Conservation (phyloP, 2,888 invertebrate genomes). For the Anoplius nigerrimus region DNA sequence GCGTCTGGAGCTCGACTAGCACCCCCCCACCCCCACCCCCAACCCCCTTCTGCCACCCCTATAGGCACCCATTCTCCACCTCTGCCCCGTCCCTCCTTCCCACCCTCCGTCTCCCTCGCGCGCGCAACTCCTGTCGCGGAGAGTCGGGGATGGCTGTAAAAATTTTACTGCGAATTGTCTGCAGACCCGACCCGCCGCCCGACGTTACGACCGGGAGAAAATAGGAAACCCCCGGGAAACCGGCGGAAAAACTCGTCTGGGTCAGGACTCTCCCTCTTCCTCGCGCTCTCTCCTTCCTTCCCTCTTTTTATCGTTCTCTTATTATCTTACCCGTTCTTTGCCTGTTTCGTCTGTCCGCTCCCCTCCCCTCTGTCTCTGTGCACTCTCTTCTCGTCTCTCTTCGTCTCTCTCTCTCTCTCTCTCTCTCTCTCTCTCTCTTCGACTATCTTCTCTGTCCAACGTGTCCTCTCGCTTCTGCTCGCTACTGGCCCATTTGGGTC, state of each 20-base stretch:
- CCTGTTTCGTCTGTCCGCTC: not conserved
- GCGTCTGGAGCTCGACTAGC: conserved; percentile 64
- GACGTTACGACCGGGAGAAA: conserved; percentile 71
- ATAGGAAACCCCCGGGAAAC: conserved; percentile 68
- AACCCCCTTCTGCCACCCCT: not conserved
- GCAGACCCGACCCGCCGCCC: conserved; percentile 67
- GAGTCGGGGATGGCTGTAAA: conserved; percentile 66
- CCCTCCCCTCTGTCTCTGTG: not conserved
- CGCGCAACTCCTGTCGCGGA: conserved; percentile 45
- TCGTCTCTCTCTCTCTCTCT: conserved; percentile 9
- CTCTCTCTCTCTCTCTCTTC: not conserved
- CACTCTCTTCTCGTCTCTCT: conserved; percentile 15
- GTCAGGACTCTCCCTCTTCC: conserved; percentile 56
- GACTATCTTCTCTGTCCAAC: not conserved
- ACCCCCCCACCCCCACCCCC: conserved; percentile 26
- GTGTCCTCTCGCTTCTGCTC: not conserved
- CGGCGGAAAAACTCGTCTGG: conserved; percentile 71
- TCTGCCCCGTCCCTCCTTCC: conserved; percentile 28
- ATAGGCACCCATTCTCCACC: conserved; percentile 19
- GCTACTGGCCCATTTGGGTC: conserved; percentile 54
- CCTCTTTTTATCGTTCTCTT: conserved; percentile 1
- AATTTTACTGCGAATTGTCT: conserved; percentile 76
- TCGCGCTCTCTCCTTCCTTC: conserved; percentile 1
- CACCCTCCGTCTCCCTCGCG: conserved; percentile 25
- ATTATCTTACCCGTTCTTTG: too few species aligned